These are phyloP conservation scores for Pheosia gnoma DNA, from an alignment of 2,888 invertebrate genomes.

Conservation along the genomic window DNA sequence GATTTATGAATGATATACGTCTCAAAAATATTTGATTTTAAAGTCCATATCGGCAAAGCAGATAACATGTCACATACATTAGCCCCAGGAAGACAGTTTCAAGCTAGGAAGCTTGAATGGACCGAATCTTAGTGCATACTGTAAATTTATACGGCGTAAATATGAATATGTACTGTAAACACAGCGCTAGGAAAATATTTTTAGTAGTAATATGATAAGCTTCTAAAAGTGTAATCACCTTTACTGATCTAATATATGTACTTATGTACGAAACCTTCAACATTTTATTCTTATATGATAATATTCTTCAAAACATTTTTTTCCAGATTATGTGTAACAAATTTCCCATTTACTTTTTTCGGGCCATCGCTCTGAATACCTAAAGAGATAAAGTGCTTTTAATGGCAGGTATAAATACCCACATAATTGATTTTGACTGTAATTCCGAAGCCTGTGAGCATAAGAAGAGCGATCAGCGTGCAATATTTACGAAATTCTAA, in stretches of 20 bases:
- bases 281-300: conserved; percentile 10
- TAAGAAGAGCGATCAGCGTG: conserved; percentile 24
- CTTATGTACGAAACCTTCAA: conserved; percentile 1
- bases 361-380: conserved; percentile 38
- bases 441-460: conserved; percentile 39
- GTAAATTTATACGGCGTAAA: too few species aligned
- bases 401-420: conserved; percentile 44
- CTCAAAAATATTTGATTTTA: too few species aligned
- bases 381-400: conserved; percentile 47
- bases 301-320: conserved; percentile 27
- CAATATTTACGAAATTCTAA: background rate
- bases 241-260: background rate
- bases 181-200: too few species aligned
- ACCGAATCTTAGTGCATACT: too few species aligned
- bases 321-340: conserved; percentile 24
- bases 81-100: too few species aligned
- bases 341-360: conserved; percentile 35
- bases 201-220: too few species aligned
- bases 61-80: too few species aligned
- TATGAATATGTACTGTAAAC: too few species aligned
- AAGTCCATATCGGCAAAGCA: too few species aligned
- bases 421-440: conserved; percentile 51
- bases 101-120: too few species aligned
- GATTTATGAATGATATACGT: too few species aligned
- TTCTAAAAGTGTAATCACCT: too few species aligned